Conservation (phyloP, 2,797 vertebrate genomes). For the Sandelia bainsii region DNA sequence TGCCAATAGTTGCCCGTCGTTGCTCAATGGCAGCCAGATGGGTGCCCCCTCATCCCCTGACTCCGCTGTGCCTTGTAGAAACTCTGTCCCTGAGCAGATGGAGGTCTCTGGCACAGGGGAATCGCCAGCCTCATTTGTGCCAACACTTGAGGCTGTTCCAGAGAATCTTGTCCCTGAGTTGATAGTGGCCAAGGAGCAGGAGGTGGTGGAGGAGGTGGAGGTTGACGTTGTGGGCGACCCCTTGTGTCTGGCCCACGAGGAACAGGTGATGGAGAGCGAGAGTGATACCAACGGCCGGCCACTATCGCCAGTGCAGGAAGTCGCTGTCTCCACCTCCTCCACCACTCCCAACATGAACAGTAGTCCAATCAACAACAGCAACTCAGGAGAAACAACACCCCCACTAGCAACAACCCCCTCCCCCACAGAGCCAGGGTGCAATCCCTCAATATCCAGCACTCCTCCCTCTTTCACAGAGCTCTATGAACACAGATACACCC, state of each 20-base stretch:
- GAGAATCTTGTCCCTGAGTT: slow-evolving; percentile 86
- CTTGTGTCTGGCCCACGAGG: slow-evolving; percentile 87
- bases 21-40: slow-evolving; percentile 89
- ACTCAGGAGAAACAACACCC: slow-evolving; percentile 90
- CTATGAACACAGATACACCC: slow-evolving; percentile 96
- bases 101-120: slow-evolving; percentile 80
- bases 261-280: slow-evolving; percentile 79
- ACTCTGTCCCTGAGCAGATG: slow-evolving; percentile 88
- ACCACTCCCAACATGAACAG: slow-evolving; percentile 61
- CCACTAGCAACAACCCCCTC: slow-evolving; percentile 73
- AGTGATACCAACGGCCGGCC: slow-evolving; percentile 62
- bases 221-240: slow-evolving; percentile 93
- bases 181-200: slow-evolving; percentile 89
- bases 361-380: slow-evolving; percentile 81
- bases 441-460: slow-evolving; percentile 79
- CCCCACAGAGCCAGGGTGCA: slow-evolving; percentile 75
- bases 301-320: slow-evolving; percentile 57
- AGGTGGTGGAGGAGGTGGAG: slow-evolving; percentile 89
- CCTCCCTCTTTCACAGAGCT: slow-evolving; percentile 90
- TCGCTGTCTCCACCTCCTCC: slow-evolving; percentile 56
- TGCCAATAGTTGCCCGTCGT: slow-evolving; percentile 79
- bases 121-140: slow-evolving; percentile 45
- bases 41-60: slow-evolving; percentile 85
- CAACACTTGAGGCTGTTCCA: slow-evolving; percentile 63
- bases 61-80: slow-evolving; percentile 97